Evolutionary conservation across 2,797 vertebrate species (phyloP).

Genomic region (Choloepus didactylus): DNA sequence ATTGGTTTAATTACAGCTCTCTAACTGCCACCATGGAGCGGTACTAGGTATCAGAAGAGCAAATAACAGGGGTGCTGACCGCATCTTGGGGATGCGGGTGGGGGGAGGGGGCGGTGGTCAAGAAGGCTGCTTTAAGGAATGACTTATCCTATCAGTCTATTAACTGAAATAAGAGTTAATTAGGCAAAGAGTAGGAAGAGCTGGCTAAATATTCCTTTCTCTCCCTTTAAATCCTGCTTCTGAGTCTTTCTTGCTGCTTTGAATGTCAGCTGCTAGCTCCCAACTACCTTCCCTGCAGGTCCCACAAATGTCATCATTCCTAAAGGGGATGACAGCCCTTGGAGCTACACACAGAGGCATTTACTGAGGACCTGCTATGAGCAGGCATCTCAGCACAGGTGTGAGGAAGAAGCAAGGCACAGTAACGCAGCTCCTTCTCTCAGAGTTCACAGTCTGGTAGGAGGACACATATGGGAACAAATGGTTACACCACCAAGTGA

Average conservation of each 20-base stretch:
- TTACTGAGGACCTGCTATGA: not conserved
- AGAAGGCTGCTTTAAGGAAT: not conserved
- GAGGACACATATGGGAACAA: not conserved
- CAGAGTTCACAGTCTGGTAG: not conserved
- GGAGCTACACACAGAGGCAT: not conserved
- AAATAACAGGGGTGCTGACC: not conserved
- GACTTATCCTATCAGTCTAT: not conserved
- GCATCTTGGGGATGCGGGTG: not conserved
- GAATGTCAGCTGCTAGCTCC: not conserved
- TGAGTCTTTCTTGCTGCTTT: conserved; percentile 24
- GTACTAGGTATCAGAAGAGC: not conserved
- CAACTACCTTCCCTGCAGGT: not conserved
- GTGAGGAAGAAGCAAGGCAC: not conserved
- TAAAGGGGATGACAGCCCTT: not conserved
- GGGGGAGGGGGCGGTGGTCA: not conserved
- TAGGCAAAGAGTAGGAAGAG: not conserved
- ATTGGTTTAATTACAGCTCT: not conserved
- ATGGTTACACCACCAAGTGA: not conserved
- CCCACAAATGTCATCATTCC: not conserved
- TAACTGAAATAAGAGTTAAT: not conserved
- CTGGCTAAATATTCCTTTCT: not conserved
- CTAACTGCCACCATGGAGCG: not conserved
- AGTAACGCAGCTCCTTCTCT: not conserved
- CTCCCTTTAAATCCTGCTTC: not conserved
- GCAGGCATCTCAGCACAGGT: not conserved